A percentile compares a stretch with the other conserved stretches of the same genome.
Conservation (phyloP, 2,113 vertebrate genomes). For the Elanus axillaris region DNA sequence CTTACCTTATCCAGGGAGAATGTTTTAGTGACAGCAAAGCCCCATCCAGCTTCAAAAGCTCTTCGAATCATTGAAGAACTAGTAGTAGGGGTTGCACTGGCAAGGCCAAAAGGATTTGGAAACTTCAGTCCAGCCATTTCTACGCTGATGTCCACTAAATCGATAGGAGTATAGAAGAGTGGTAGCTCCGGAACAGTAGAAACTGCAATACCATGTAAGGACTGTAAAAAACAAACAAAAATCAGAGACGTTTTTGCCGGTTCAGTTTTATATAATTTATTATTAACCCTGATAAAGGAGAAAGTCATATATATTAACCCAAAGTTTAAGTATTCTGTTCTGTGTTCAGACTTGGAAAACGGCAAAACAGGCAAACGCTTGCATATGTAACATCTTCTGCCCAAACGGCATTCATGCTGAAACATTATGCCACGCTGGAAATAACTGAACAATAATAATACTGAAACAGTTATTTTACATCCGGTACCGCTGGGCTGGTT, state of each 20-base stretch:
- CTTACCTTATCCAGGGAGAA: slow-evolving; percentile 88
- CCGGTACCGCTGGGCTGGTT: neutral
- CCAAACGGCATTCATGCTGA: neutral
- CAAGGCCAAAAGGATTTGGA: slow-evolving; percentile 89
- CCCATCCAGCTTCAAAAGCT: slow-evolving; percentile 91
- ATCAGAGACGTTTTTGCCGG: neutral
- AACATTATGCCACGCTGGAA: neutral
- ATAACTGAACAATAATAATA: neutral
- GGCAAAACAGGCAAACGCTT: neutral
- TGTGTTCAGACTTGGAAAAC: neutral
- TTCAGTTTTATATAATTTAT: neutral
- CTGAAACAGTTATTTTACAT: neutral
- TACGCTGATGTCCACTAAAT: slow-evolving; percentile 87
- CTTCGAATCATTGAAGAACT: slow-evolving; percentile 90
- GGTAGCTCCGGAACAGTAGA: slow-evolving; percentile 76
- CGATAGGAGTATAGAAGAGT: slow-evolving; percentile 85
- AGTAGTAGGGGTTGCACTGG: slow-evolving; percentile 89
- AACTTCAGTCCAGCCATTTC: slow-evolving; percentile 87
- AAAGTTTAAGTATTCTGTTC: neutral
- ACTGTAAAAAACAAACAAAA: slow-evolving; percentile 63
- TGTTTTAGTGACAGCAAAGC: slow-evolving; percentile 91
- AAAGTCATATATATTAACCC: neutral
- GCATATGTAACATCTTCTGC: neutral
- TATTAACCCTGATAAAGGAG: neutral
- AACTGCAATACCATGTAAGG: slow-evolving; percentile 72